Evolutionary conservation across 2,113 vertebrate genomes (phyloP), one percentile per base, ranked within the genome.

Genomic region (Propithecus coquereli): DNA sequence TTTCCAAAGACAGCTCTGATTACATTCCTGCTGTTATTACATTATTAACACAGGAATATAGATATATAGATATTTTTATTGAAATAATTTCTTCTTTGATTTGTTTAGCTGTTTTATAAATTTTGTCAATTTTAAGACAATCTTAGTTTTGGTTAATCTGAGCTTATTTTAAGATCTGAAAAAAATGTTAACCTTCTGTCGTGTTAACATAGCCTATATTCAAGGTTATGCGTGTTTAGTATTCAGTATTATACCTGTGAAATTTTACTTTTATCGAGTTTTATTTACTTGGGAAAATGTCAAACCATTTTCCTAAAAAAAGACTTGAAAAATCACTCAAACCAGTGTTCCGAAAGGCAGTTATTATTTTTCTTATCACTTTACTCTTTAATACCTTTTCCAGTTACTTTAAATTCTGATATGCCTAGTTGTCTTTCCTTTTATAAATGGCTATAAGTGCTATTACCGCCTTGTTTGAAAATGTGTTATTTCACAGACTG

Each of bases 391-490:
- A 90, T 95, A 91, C 7, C 0, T 77, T 96, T 94, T 86, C 17
- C 54, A 73, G 76, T 71, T 90, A 93, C 93, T 96, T 97, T 63
- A 91, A 97, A 97, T 98, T 98, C 63, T 87, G 93, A 94, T 71
- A 94, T 96, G 84, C 94, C 84, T 97, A 82, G 65, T 96, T 90
- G 90, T 97, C 84, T 95, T 87, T 96, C 97, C 81, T 98, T 97
- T 98, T 97, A 95, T 96, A 97, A 97, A 94, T 97, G 74, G 66
- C 73, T 97, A 82, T 95, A 93, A 96, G 90, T 97, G 71, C 32
- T 83, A 82, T 97, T 98, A 98, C 90, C 95, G 88, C 82, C 52
- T 95, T 97, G 81, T 96, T 98, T 97, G 94, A 98, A 98, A 98
- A 97, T 98, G 96, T 94, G 76, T 90, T 95, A 96, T 98, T 98